Evolutionary conservation across 2,113 vertebrate species (phyloP).

Genomic region (Cisticola juncidis): DNA sequence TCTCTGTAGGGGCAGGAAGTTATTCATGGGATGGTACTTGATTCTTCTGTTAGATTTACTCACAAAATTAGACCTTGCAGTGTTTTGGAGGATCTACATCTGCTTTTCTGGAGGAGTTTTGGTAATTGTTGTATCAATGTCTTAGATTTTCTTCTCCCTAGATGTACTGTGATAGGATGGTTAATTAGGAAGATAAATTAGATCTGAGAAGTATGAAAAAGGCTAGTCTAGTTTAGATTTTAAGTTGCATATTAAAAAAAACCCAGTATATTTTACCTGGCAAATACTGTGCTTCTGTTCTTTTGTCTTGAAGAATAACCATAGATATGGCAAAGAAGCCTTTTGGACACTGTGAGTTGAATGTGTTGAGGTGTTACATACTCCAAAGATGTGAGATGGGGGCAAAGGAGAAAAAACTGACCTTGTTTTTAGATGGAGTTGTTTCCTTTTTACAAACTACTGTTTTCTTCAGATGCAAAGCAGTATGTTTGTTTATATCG

Average conservation of each 20-base stretch:
- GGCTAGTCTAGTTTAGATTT: background rate
- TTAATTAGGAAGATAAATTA: background rate
- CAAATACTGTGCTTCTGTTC: background rate
- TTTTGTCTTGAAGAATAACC: background rate
- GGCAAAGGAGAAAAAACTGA: background rate
- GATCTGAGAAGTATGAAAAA: background rate
- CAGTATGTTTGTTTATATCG: background rate
- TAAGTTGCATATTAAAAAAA: background rate
- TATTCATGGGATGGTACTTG: background rate
- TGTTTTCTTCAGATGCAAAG: background rate
- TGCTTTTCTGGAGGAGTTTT: background rate
- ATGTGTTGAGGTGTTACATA: background rate
- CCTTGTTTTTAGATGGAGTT: background rate
- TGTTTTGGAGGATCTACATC: background rate
- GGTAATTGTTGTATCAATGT: background rate
- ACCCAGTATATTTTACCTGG: background rate
- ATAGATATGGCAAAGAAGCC: background rate
- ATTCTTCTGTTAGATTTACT: conserved; percentile 15
- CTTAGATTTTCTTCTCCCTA: background rate
- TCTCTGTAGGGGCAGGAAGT: conserved; percentile 1
- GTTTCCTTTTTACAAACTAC: background rate
- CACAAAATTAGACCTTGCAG: background rate
- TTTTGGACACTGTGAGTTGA: background rate
- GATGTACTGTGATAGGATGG: background rate
- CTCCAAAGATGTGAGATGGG: background rate